Evolutionary conservation across 2,113 vertebrate species (phyloP).

Genomic region (Edolisoma coerulescens): DNA sequence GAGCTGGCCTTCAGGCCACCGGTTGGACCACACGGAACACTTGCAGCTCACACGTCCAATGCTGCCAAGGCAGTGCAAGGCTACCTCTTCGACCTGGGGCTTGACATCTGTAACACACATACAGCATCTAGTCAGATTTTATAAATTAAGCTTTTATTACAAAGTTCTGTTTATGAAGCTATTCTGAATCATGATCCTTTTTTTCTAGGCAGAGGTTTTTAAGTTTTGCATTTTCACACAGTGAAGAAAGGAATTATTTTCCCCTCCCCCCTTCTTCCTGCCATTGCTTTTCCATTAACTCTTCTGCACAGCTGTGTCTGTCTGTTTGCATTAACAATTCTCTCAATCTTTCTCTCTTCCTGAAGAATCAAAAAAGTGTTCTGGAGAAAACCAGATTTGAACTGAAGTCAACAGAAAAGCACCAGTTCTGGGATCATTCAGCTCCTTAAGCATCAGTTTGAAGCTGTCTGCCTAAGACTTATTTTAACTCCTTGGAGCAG

Average conservation of each 20-base stretch:
- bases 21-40: not conserved
- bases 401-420: not conserved
- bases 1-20: not conserved
- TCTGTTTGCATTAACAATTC: not conserved
- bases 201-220: not conserved
- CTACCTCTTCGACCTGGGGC: not conserved
- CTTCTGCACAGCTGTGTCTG: not conserved
- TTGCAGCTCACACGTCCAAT: not conserved
- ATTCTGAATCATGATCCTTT: not conserved
- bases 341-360: not conserved
- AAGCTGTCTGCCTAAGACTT: not conserved
- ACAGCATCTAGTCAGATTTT: not conserved
- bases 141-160: not conserved
- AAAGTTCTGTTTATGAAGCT: not conserved
- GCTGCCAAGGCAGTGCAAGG: not conserved
- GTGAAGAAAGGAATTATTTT: not conserved
- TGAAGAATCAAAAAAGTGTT: not conserved
- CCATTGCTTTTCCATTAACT: not conserved
- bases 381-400: not conserved
- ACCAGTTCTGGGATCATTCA: not conserved
- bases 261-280: not conserved
- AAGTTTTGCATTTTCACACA: not conserved
- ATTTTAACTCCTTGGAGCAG: not conserved
- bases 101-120: not conserved
- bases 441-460: not conserved